These are phyloP conservation scores for Lepilemur ruficaudatus DNA, from an alignment of 2,797 vertebrate genomes.

Conservation along the genomic window DNA sequence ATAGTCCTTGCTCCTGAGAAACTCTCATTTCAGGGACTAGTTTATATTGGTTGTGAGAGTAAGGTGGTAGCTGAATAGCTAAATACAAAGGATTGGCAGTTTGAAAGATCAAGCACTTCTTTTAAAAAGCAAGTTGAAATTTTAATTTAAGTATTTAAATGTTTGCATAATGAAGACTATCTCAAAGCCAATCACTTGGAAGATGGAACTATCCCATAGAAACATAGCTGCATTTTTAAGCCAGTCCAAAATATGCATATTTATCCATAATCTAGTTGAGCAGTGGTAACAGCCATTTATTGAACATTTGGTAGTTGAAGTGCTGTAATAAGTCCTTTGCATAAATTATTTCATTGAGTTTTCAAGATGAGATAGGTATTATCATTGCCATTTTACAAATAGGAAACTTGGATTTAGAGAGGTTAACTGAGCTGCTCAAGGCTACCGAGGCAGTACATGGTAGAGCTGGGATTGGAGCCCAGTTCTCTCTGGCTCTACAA, in stretches of 20 bases:
- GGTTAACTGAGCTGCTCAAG: not conserved
- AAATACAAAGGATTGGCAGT: not conserved
- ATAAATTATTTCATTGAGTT: not conserved
- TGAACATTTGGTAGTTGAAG: not conserved
- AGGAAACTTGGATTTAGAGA: not conserved
- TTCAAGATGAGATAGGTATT: not conserved
- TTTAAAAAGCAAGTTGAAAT: constrained; percentile 12
- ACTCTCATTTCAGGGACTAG: not conserved
- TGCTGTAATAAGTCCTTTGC: not conserved
- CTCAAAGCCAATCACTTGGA: not conserved
- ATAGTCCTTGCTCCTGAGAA: not conserved
- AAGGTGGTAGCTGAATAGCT: not conserved
- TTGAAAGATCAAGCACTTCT: not conserved
- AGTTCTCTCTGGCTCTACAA: not conserved
- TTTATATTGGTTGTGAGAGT: constrained; percentile 22
- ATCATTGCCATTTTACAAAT: not conserved
- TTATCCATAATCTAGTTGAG: not conserved
- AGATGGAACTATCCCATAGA: not conserved
- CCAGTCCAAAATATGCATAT: not conserved
- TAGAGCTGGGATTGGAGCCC: not conserved
- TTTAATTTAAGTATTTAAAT: constrained; percentile 19
- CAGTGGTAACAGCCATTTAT: not conserved
- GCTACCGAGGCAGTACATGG: not conserved
- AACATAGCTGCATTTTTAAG: not conserved
- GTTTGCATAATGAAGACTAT: constrained; percentile 22